Conservation (phyloP, 1,140 invertebrate species). For the Ruditapes philippinarum region DNA sequence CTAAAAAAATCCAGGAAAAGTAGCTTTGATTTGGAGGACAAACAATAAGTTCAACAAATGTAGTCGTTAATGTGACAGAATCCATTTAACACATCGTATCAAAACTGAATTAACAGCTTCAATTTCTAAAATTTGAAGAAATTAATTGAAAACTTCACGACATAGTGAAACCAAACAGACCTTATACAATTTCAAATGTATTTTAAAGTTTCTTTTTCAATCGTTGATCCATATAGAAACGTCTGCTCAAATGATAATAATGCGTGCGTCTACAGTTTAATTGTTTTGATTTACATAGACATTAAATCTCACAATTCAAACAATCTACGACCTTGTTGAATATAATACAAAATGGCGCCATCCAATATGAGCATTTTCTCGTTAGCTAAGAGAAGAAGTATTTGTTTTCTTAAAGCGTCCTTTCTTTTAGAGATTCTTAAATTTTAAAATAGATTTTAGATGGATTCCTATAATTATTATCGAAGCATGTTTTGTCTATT, state of each 20-base stretch:
- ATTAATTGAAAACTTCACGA: constrained; percentile 12
- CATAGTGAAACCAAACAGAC: background rate
- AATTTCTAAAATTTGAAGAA: background rate
- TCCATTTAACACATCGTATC: background rate
- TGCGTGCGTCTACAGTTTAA: constrained; percentile 35
- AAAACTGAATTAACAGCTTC: constrained; percentile 21
- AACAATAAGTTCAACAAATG: too few relatives aligned
- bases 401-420: background rate
- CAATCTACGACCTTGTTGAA: constrained; percentile 24
- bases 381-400: background rate
- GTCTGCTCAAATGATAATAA: background rate
- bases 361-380: constrained; percentile 18
- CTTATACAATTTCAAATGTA: constrained; percentile 31
- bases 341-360: constrained; percentile 20
- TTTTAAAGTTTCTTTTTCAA: constrained; percentile 10
- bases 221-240: background rate
- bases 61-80: constrained; percentile 11
- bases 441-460: background rate
- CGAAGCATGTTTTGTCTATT: constrained; percentile 20
- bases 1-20: too few relatives aligned
- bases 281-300: constrained; percentile 12
- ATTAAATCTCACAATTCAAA: constrained; percentile 10
- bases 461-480: background rate
- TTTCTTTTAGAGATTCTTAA: background rate
- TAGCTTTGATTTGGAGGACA: too few relatives aligned